These are phyloP conservation scores for Antheraea pernyi DNA, from an alignment of 1,140 invertebrate species.

Conservation along the genomic window DNA sequence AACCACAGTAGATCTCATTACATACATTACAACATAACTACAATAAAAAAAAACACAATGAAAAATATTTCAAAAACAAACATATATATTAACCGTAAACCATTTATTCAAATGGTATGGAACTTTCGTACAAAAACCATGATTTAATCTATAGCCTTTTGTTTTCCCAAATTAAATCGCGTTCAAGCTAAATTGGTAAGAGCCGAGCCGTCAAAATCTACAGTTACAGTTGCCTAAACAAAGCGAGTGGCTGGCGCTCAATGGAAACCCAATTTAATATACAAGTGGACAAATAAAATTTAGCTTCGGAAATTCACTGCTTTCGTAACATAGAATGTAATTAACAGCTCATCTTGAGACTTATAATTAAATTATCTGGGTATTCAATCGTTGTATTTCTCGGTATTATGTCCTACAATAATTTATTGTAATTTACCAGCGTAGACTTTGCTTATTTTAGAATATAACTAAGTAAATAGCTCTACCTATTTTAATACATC, in stretches of 20 bases:
- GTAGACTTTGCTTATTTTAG: too few relatives aligned
- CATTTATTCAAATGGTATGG: constrained; percentile 6
- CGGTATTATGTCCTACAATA: too few relatives aligned
- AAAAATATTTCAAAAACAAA: background rate
- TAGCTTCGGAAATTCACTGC: constrained; percentile 10
- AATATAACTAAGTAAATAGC: too few relatives aligned
- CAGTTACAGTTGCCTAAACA: constrained; percentile 7
- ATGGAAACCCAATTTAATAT: constrained; percentile 27
- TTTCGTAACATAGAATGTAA: constrained; percentile 7
- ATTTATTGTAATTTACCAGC: too few relatives aligned
- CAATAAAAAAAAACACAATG: too few relatives aligned
- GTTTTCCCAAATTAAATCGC: constrained; percentile 64
- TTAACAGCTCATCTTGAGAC: constrained; percentile 4
- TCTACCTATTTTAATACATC: too few relatives aligned
- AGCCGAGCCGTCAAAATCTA: constrained; percentile 22
- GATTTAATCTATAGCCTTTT: constrained; percentile 48
- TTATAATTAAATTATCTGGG: background rate
- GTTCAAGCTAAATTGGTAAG: constrained; percentile 58
- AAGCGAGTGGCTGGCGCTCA: constrained; percentile 15
- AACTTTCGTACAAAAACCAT: constrained; percentile 31
- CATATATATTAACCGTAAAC: background rate
- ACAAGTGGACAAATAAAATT: constrained; percentile 23
- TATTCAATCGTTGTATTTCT: background rate
- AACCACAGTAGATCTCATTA: too few relatives aligned
- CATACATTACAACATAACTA: too few relatives aligned